Conservation (phyloP, 2,113 vertebrate genomes). For the Promerops cafer region DNA sequence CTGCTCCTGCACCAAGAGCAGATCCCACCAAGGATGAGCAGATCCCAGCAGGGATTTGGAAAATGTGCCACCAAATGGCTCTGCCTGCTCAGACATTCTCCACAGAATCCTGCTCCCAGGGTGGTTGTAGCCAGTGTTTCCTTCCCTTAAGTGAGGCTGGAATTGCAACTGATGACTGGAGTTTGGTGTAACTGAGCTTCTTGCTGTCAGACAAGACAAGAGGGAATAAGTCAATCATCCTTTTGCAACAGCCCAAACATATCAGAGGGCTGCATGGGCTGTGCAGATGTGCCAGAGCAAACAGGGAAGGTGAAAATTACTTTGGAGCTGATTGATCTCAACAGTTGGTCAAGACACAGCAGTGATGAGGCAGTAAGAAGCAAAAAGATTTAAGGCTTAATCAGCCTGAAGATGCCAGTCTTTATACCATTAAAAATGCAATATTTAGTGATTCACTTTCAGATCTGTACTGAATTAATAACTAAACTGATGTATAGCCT, state of each 20-base stretch:
- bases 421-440: not conserved
- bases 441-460: not conserved
- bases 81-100: not conserved
- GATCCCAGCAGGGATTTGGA: not conserved
- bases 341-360: not conserved
- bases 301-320: not conserved
- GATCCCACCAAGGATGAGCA: not conserved
- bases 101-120: accelerated
- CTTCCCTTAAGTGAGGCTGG: not conserved
- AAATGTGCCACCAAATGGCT: not conserved
- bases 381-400: not conserved
- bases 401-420: not conserved
- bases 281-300: not conserved
- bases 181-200: not conserved
- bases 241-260: not conserved
- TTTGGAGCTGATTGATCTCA: not conserved
- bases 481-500: not conserved
- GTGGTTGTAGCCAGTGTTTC: not conserved
- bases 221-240: not conserved
- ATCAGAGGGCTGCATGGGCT: not conserved
- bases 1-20: not conserved
- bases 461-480: not conserved
- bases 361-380: not conserved
- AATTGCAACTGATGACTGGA: not conserved
- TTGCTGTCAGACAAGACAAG: not conserved